A percentile compares a stretch with the other conserved stretches of the same genome.
Conservation (phyloP, 2,888 invertebrate genomes). For the Rhimphoctona megacephalus region DNA sequence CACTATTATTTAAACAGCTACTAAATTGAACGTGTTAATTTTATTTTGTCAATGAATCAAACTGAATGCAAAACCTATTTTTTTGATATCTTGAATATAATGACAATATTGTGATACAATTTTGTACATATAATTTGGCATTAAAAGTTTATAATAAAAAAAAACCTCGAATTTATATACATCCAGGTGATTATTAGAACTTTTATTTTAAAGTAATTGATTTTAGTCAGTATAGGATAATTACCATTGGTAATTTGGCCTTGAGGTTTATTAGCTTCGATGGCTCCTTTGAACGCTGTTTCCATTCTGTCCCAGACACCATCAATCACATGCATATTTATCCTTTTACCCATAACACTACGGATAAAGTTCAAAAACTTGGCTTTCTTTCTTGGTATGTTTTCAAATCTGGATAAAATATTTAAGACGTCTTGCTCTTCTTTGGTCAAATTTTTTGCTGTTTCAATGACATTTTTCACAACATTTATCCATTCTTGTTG, state of each 20-base stretch:
- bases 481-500: conserved; percentile 94
- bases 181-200: no score
- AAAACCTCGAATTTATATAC: no score
- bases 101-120: no score
- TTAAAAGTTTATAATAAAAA: no score
- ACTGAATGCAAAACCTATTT: no score
- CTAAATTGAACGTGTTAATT: no score
- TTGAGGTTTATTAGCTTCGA: conserved; percentile 55
- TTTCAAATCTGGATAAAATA: conserved; percentile 89
- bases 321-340: conserved; percentile 87
- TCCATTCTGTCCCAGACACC: conserved; percentile 89
- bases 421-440: conserved; percentile 88
- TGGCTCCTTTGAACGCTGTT: conserved; percentile 75
- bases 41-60: no score
- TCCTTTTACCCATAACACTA: conserved; percentile 87
- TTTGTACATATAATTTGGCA: no score
- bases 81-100: no score
- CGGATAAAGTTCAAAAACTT: conserved; percentile 93
- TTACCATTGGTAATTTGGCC: conserved; percentile 49
- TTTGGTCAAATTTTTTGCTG: conserved; percentile 86
- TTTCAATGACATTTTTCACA: conserved; percentile 88
- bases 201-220: no score
- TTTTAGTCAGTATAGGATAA: neutral
- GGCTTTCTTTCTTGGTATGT: conserved; percentile 94
- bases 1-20: no score